Evolutionary conservation across 2,888 invertebrate genomes (phyloP), one percentile per base, ranked within the genome.

Genomic region (Cynaeus angustus): DNA sequence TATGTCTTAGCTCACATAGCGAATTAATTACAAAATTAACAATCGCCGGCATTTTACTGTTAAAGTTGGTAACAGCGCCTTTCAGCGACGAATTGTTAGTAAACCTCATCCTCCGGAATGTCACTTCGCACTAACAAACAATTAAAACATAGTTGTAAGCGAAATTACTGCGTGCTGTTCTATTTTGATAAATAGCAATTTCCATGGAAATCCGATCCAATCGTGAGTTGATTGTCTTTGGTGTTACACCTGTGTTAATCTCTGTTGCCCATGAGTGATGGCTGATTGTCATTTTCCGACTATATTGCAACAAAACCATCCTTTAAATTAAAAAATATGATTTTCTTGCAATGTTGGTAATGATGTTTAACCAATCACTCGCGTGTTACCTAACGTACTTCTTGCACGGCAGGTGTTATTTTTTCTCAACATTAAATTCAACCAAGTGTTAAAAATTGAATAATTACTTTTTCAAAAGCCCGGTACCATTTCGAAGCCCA

Each of bases 141-240:
- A 13, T 16, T 53, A 41, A 13, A 52, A 41, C 16, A 21, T 45
- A 56, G 48, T 48, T 37, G 38, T 37, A 67, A 52, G 67, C 67
- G 43, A 53, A 62, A 53, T 75, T 76, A 77, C 83, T 83, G 81
- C 82, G 80, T 80, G 75, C 75, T 80, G 74, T 78, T 81, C 45
- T 82, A 79, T 78, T 81, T 82, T 78, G 72, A 80, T 78, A 79
- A 79, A 79, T 80, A 84, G 83, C 82, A 77, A 79, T 80, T 80
- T 77, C 82, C 79, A 75, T 82, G 83, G 84, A 83, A 80, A 78
- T 79, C 79, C 77, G 79, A 81, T 78, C 77, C 79, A 82, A 83
- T 83, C 82, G 84, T 84, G 83, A 84, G 84, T 83, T 82, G 79
- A 79, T 81, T 82, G 81, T 83, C 80, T 78, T 82, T 82, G 81